Base-by-base conservation (phyloP, 1,140 invertebrate genomes). In the Trichogramma pretiosum region DNA sequence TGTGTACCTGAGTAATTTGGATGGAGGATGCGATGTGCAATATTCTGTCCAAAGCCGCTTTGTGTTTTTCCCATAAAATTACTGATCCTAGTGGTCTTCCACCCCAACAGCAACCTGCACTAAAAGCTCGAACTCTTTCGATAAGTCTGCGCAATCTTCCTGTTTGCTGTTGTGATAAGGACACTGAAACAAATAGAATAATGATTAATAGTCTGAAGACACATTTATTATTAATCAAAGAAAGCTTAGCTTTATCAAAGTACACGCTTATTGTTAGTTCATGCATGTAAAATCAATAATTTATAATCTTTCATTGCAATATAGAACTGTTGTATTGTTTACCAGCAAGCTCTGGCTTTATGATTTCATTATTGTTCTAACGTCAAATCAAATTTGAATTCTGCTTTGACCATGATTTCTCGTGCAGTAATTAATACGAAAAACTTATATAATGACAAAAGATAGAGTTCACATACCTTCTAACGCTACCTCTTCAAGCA, bases 401-500 rank as follows among this genome's bases (percentile, higher is more conserved):
- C n/a, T n/a, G n/a, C n/a, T n/a, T n/a, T n/a, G n/a, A n/a, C n/a
- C n/a, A n/a, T n/a, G n/a, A n/a, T n/a, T n/a, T n/a, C n/a, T n/a
- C n/a, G n/a, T n/a, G n/a, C n/a, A n/a, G n/a, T n/a, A n/a, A n/a
- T n/a, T n/a, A n/a, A n/a, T n/a, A 28, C 13, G 26, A 13, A 28
- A 13, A 28, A 28, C 7, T 9, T 9, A 28, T 26, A 16, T 41
- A 41, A 16, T 36, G 18, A 19, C 7, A 33, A 41, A 35, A 36
- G 13, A 18, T 8, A 37, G 34, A 36, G 11, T 19, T 4, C 32
- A 17, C 49, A 67, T 68, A 92, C 89, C 89, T 77, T 93, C 86
- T 58, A 83, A 80, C 28, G 93, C 89, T 41, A 97, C 86, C 68
- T 95, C 87, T 70, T 97, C 93, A 41, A 98, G 73, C 81, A 98